A percentile compares a stretch with the other conserved stretches of the same genome.
Evolutionary conservation across 2,113 vertebrate species (phyloP).

Genomic region (Mesitornis unicolor): DNA sequence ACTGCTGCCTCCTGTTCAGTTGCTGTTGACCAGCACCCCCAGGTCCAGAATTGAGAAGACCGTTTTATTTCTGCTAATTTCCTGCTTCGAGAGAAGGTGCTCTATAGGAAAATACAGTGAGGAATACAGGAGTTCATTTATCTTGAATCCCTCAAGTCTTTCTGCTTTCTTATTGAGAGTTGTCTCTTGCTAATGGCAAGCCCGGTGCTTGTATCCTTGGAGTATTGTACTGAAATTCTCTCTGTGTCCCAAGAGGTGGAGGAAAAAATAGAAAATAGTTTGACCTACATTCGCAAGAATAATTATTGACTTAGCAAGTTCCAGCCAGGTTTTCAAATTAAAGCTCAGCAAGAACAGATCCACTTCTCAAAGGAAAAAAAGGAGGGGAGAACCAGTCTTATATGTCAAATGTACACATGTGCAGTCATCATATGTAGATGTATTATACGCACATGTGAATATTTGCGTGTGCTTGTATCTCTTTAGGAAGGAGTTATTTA

Average conservation of each 20-base stretch:
- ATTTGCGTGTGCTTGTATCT: neutral
- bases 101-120: neutral
- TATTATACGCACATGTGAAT: too few species aligned
- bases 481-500: neutral
- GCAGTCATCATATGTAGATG: neutral
- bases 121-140: neutral
- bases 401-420: neutral
- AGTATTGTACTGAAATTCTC: neutral
- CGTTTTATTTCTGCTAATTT: neutral
- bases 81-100: neutral
- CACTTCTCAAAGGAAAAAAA: neutral
- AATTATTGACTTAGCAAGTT: slow-evolving; percentile 68
- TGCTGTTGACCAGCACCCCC: too few species aligned
- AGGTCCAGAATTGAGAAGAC: neutral
- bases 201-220: neutral
- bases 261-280: neutral
- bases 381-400: neutral
- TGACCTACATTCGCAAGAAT: slow-evolving; percentile 70
- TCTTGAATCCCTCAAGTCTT: neutral
- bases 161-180: neutral
- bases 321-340: slow-evolving; percentile 58
- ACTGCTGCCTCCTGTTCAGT: too few species aligned
- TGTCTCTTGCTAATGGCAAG: neutral
- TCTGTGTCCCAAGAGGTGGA: neutral
- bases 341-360: slow-evolving; percentile 47